Conservation (phyloP, 2,797 vertebrate species). For the Enteromius viviparus region DNA sequence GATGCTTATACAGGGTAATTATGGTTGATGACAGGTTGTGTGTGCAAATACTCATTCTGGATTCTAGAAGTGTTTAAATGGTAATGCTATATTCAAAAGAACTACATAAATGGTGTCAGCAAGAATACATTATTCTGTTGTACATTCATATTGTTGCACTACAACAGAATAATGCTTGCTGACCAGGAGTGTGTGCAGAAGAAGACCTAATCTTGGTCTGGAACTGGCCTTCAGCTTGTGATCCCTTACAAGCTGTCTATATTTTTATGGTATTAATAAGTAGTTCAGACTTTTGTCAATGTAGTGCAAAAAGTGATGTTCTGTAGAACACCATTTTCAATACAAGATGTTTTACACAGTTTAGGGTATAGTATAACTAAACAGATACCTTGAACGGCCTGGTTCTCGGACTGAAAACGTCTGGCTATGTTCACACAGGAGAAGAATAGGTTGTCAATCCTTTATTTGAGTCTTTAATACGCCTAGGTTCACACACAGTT, state of each 20-base stretch:
- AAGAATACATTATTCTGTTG: not conserved
- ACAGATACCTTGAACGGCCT: not conserved
- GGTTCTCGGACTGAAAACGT: no score
- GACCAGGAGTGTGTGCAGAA: not conserved
- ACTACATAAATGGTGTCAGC: not conserved
- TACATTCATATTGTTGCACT: not conserved
- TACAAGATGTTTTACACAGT: not conserved
- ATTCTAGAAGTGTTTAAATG: not conserved
- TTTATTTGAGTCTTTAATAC: no score
- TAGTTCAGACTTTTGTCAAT: not conserved
- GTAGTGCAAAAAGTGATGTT: not conserved
- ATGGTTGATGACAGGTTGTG: not conserved
- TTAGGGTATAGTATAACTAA: not conserved
- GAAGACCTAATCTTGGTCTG: no score
- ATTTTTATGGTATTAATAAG: not conserved
- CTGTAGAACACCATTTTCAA: not conserved
- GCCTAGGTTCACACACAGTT: no score
- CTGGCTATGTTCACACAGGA: no score
- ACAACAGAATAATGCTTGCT: not conserved
- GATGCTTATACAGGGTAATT: not conserved
- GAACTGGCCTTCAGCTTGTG: not conserved
- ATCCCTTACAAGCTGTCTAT: not conserved
- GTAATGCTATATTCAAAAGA: not conserved
- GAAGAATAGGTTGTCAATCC: no score
- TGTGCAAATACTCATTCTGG: not conserved